Base-by-base conservation (phyloP, 2,113 vertebrate genomes). In the Pipra filicauda region DNA sequence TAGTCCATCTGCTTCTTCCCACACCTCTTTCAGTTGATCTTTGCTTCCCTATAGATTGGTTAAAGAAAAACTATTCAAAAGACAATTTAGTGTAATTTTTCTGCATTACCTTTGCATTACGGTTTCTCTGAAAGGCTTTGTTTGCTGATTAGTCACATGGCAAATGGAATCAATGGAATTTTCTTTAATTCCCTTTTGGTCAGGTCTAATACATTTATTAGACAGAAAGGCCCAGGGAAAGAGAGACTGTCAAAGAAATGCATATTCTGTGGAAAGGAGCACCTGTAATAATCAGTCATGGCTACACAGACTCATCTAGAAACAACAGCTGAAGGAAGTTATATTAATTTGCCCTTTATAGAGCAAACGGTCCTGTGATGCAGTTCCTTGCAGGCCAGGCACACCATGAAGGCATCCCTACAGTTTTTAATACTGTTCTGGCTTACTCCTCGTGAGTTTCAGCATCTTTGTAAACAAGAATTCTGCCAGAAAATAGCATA, bases 21-120 rank as follows among this genome's bases (percentile, higher is more conserved):
- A 99, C 21, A 99, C 99, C 96, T 99, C 99, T 95, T 99, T 99
- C 82, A 99, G 97, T 89, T 99, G 99, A 97, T 99, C 99, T 97
- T 99, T 99, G 97, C 99, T 99, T 69, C 99, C 99, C 99, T 99
- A 93, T 51, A 93, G 81, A 97, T 51, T 71, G 82, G 57, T 94
- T 93, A 95, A 96, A 97, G 43, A 96, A 77, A 89, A 95, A 87
- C 30, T 86, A 59, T 78, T 92, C 52, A 94, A 74, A 90, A 89
- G 48, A 78, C 57, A 31, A 78, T 78, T 57, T 37, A 85, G 59
- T 92, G n/a, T 69, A 11, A 41, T 41, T 79, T 65, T 80, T 39
- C 41, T 86, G 41, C 51, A 49, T 73, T 94, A 91, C 20, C 33
- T 55, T 58, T 76, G 37, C 59, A 55, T 78, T 82, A 66, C 3